Percentiles rank a stretch among this genome's conserved stretches.
Conservation (phyloP, 2,888 invertebrate genomes). For the Helleia helle region DNA sequence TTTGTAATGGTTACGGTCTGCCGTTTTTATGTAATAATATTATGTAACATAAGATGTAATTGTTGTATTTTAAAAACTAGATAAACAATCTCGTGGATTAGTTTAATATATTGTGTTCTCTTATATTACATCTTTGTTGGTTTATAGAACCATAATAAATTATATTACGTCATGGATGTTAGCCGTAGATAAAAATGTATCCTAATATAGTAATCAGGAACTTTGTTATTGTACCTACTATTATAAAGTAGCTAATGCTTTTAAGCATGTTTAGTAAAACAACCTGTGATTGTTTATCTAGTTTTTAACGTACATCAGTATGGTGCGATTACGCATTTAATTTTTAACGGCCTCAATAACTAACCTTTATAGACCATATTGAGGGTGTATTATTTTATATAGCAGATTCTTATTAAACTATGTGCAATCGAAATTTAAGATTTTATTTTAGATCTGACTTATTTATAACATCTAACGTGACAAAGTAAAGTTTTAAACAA, state of each 20-base stretch:
- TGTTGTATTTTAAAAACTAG: background rate
- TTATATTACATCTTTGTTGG: background rate
- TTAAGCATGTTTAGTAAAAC: background rate
- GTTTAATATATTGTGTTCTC: background rate
- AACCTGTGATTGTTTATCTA: background rate
- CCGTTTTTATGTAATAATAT: conserved; percentile 42
- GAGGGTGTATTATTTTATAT: background rate
- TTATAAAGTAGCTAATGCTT: background rate
- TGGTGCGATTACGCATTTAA: conserved; percentile 40
- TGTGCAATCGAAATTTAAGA: conserved; percentile 48
- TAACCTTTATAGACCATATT: conserved; percentile 16
- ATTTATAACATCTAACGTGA: conserved; percentile 16
- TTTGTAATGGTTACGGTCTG: conserved; percentile 34
- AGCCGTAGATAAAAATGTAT: conserved; percentile 9
- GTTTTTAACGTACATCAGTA: background rate
- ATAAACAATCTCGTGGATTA: background rate
- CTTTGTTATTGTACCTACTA: conserved; percentile 1
- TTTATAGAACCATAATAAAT: no score
- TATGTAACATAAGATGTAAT: conserved; percentile 1
- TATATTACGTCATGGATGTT: background rate
- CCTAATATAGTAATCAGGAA: background rate
- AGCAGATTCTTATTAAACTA: conserved; percentile 21
- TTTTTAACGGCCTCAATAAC: conserved; percentile 29
- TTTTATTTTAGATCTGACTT: conserved; percentile 36
- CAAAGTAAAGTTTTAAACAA: background rate